These are phyloP conservation scores for Sphecodes monilicornis DNA, from an alignment of 2,888 invertebrate genomes.

Conservation along the genomic window DNA sequence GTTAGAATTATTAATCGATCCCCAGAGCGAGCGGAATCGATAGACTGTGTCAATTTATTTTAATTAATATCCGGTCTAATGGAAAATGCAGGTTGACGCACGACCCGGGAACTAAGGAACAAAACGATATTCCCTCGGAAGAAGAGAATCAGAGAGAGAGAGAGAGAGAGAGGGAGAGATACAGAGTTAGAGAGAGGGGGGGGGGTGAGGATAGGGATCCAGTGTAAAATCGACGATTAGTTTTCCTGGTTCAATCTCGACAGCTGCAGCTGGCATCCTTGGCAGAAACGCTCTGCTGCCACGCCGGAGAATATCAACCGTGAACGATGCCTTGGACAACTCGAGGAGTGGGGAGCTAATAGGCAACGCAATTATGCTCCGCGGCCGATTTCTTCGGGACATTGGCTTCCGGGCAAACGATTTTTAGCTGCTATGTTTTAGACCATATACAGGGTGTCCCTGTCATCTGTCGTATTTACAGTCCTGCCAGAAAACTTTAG, in stretches of 20 bases:
- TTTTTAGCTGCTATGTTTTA: too few species aligned
- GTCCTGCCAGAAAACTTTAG: too few species aligned
- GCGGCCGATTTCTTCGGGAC: neutral
- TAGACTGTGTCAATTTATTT: constrained; percentile 45
- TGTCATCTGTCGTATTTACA: too few species aligned
- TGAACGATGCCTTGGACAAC: constrained; percentile 24
- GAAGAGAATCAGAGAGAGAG: neutral
- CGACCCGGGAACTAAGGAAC: neutral
- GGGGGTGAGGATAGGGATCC: neutral
- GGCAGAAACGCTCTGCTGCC: neutral
- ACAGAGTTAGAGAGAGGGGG: too few species aligned
- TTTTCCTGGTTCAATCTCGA: constrained; percentile 32
- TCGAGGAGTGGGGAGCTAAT: constrained; percentile 21
- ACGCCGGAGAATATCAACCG: neutral
- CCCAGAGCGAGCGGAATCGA: neutral
- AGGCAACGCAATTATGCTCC: neutral
- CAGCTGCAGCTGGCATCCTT: constrained; percentile 34
- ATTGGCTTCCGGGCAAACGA: neutral
- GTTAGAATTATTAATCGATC: constrained; percentile 56
- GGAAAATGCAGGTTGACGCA: constrained; percentile 34
- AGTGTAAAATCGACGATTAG: constrained; percentile 58
- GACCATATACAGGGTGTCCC: too few species aligned
- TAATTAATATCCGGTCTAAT: constrained; percentile 57
- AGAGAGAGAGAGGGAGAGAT: neutral
- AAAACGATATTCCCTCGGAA: constrained; percentile 5